Percentiles rank a stretch among this genome's conserved stretches.
Conservation (phyloP, 2,888 invertebrate species). For the Ennomos fuscantarius region DNA sequence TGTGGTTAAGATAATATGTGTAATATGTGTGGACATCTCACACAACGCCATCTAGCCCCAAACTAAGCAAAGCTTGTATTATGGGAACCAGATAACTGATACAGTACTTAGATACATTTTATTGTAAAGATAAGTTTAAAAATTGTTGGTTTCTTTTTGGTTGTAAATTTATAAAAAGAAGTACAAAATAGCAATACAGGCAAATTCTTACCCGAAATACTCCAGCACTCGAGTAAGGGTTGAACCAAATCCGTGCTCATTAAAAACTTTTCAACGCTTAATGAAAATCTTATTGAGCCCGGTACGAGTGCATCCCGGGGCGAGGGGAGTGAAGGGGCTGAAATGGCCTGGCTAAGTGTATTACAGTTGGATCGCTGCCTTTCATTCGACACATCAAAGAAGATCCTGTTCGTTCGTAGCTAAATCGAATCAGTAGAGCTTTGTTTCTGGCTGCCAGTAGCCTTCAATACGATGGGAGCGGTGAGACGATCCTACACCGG, state of each 20-base stretch:
- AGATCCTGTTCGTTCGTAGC: constrained; percentile 75
- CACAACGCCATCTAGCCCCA: too few relatives aligned
- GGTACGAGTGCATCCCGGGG: constrained; percentile 67
- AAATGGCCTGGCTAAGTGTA: constrained; percentile 83
- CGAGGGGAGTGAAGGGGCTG: constrained; percentile 50
- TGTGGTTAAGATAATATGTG: too few relatives aligned
- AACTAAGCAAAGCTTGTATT: too few relatives aligned
- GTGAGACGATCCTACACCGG: constrained; percentile 37
- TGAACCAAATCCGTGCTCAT: constrained; percentile 73
- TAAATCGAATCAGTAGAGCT: constrained; percentile 81
- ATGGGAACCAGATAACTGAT: too few relatives aligned
- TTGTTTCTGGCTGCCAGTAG: constrained; percentile 72
- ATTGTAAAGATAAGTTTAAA: too few relatives aligned
- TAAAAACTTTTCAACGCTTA: constrained; percentile 82
- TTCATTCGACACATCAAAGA: constrained; percentile 85
- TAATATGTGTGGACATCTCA: too few relatives aligned
- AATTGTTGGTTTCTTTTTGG: too few relatives aligned
- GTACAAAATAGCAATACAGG: constrained; percentile 31
- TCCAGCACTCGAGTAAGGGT: constrained; percentile 53
- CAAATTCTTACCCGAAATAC: constrained; percentile 42
- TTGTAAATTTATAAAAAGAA: constrained; percentile 11
- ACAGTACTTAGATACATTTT: too few relatives aligned
- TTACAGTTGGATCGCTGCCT: constrained; percentile 83
- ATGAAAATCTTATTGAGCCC: constrained; percentile 83
- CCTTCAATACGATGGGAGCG: constrained; percentile 58